These are phyloP conservation scores for Ernsta delagoae DNA, from an alignment of 2,888 invertebrate genomes.

Conservation along the genomic window DNA sequence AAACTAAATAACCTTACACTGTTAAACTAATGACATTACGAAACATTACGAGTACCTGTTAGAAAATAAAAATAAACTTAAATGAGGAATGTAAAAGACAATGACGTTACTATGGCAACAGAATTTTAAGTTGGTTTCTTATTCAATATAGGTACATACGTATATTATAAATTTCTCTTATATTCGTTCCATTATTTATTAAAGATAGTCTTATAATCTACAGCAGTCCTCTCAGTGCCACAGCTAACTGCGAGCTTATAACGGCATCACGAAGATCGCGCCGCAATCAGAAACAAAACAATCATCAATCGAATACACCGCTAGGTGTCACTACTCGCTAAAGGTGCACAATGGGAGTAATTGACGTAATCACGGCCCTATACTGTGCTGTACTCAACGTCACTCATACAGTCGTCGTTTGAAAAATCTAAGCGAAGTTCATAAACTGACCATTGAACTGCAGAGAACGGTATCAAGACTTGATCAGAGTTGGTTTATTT, in stretches of 20 bases:
- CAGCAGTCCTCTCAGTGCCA: no score
- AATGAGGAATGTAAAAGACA: no score
- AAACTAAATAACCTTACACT: no score
- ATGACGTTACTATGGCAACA: no score
- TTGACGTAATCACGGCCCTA: constrained; percentile 27
- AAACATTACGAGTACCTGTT: no score
- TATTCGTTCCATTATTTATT: no score
- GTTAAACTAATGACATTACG: no score
- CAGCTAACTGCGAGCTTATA: not conserved
- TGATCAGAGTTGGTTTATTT: not conserved
- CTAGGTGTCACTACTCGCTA: constrained; percentile 23
- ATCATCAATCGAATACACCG: constrained; percentile 30
- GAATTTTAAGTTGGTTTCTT: no score
- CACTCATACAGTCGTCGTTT: constrained; percentile 11
- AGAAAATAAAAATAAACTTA: no score
- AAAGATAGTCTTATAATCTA: no score
- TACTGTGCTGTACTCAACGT: constrained; percentile 14
- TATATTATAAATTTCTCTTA: no score
- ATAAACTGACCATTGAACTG: constrained; percentile 17
- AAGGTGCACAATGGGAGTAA: constrained; percentile 30
- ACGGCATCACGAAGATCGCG: not conserved
- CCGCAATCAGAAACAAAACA: constrained; percentile 32
- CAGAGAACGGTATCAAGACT: constrained; percentile 1
- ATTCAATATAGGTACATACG: no score
- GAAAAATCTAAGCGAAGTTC: constrained; percentile 26